These are phyloP conservation scores for Geotrupes spiniger DNA, from an alignment of 2,888 invertebrate genomes.

Conservation along the genomic window DNA sequence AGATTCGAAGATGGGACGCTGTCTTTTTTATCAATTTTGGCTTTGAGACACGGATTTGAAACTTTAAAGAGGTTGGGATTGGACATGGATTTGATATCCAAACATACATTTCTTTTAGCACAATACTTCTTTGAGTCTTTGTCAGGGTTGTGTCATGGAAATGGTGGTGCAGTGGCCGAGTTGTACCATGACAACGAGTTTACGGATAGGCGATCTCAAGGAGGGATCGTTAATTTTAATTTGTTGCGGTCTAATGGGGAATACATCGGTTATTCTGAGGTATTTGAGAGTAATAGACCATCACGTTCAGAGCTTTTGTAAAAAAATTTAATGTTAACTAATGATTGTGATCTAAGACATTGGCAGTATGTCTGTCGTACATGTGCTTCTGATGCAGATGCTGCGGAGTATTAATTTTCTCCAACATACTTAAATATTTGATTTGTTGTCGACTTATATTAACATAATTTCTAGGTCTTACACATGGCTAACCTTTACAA, in stretches of 20 bases:
- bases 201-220: slow-evolving; percentile 64
- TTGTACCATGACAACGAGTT: slow-evolving; percentile 75
- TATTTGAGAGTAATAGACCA: slow-evolving; percentile 41
- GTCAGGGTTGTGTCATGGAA: slow-evolving; percentile 63
- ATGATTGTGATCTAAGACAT: too few species aligned
- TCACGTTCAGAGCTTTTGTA: too few species aligned
- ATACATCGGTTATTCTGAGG: slow-evolving; percentile 87
- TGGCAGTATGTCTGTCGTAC: too few species aligned
- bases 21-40: slow-evolving; percentile 79
- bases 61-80: slow-evolving; percentile 65
- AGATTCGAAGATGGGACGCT: slow-evolving; percentile 95
- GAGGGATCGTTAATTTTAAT: slow-evolving; percentile 88
- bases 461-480: slow-evolving; percentile 62
- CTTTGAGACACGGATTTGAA: slow-evolving; percentile 80
- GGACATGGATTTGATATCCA: slow-evolving; percentile 63
- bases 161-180: slow-evolving; percentile 65
- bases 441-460: background rate
- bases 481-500: slow-evolving; percentile 85
- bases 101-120: slow-evolving; percentile 74
- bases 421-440: too few species aligned
- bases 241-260: slow-evolving; percentile 71
- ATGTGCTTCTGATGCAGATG: too few species aligned
- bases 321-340: too few species aligned
- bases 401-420: too few species aligned
- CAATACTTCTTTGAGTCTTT: slow-evolving; percentile 69